A percentile compares a stretch with the other conserved stretches of the same genome.
phyloP scores from a whole-genome alignment of 2,888 invertebrate species.

The Pammene aurita region DNA sequence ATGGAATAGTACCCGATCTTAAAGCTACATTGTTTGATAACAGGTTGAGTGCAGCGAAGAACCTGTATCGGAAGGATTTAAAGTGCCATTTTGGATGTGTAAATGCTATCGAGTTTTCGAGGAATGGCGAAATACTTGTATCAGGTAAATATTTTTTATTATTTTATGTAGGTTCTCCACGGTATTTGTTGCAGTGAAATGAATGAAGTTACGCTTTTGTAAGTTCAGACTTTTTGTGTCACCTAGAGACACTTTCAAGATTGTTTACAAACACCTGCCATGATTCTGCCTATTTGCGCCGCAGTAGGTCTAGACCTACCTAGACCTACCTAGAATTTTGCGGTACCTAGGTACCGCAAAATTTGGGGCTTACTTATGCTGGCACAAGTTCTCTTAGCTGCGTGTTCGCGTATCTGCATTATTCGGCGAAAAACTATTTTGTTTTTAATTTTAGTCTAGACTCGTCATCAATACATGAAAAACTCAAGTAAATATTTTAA shows the following conservation, averaged over 20 bases:
- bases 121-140: slow-evolving; percentile 92
- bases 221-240: not conserved
- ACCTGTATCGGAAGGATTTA: slow-evolving; percentile 92
- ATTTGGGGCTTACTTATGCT: too few species aligned
- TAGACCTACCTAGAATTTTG: too few species aligned
- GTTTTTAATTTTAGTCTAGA: too few species aligned
- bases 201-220: not conserved
- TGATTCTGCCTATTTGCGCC: not conserved
- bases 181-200: not conserved
- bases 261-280: slow-evolving; percentile 14
- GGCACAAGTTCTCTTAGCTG: too few species aligned
- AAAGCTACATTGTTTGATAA: slow-evolving; percentile 84
- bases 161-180: not conserved
- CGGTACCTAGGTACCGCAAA: too few species aligned
- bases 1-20: slow-evolving; percentile 82
- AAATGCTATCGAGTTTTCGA: slow-evolving; percentile 97
- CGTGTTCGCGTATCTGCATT: too few species aligned
- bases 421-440: too few species aligned
- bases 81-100: slow-evolving; percentile 97
- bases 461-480: too few species aligned
- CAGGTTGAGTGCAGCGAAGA: slow-evolving; percentile 87
- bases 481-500: too few species aligned
- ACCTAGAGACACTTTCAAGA: not conserved
- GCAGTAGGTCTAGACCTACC: too few species aligned
- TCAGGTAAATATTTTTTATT: slow-evolving; percentile 86